phyloP scores from a whole-genome alignment of 1,140 invertebrate species.

The Latrodectus geometricus region DNA sequence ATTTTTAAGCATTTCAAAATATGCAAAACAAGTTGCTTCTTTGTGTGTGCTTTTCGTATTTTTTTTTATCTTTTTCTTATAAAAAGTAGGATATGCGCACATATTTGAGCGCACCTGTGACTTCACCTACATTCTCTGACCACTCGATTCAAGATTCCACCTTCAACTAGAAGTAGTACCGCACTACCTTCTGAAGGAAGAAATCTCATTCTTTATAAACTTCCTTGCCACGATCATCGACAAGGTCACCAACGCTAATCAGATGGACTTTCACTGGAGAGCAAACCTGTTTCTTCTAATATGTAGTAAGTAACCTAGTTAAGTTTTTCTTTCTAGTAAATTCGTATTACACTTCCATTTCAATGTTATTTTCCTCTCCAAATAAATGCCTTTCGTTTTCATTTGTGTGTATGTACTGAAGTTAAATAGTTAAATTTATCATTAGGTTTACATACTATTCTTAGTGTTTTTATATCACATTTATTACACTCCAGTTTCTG shows the following conservation, averaged over 20 bases:
- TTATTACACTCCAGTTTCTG: too few relatives aligned
- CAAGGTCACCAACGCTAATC: conserved; percentile 38
- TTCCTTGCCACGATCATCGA: neutral
- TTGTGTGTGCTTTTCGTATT: neutral
- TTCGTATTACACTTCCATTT: conserved; percentile 7
- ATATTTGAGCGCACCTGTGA: conserved; percentile 24
- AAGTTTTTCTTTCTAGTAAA: conserved; percentile 13
- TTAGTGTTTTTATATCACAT: too few relatives aligned
- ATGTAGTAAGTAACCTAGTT: conserved; percentile 47
- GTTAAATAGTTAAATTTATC: too few relatives aligned
- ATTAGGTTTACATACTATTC: too few relatives aligned
- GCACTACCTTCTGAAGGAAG: conserved; percentile 23
- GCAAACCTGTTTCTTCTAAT: conserved; percentile 49
- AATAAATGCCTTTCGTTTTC: too few relatives aligned
- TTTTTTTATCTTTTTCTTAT: neutral
- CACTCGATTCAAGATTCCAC: conserved; percentile 21
- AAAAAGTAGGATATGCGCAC: conserved; percentile 3
- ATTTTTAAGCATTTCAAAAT: neutral
- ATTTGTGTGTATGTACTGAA: too few relatives aligned
- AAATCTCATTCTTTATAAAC: conserved; percentile 35
- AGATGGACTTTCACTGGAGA: conserved; percentile 26
- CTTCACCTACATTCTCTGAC: conserved; percentile 39
- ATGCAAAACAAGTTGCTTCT: conserved; percentile 17
- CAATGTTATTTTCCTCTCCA: too few relatives aligned
- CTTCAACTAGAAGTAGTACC: conserved; percentile 12